Base-by-base conservation (phyloP, 92 coral and sea anemone genomes). In the Metridium senile region DNA sequence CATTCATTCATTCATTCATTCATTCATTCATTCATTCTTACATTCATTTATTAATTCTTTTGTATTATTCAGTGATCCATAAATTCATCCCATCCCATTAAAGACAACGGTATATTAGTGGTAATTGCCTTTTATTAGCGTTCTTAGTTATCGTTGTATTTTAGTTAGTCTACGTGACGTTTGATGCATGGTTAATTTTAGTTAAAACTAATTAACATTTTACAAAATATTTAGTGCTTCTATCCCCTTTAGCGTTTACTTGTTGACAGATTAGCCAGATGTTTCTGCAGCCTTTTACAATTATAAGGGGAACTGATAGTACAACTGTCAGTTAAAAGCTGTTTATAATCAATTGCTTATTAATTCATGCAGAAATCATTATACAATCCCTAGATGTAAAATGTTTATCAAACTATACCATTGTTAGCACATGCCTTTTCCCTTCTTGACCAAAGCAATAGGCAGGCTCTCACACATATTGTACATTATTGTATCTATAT, bases 111-210 rank as follows among this genome's bases (percentile, higher is more conserved):
- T n/a, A n/a, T n/a, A n/a, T n/a, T n/a, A n/a, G n/a, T n/a, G n/a
- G n/a, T n/a, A n/a, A n/a, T n/a, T n/a, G n/a, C n/a, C 17, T 6
- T 59, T 59, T 59, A 59, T 59, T 59, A 8, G 32, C 66, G 9
- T 59, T 13, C 1, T 29, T 54, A 8, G 10, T 8, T 54, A 30
- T 29, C 6, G n/a, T 1, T 31, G 21, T 16, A 28, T 28, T 16
- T 30, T 4, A 63, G 9, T 63, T 13, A 10, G 16, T 63, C 23
- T 63, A 11, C 28, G 17, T 63, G 45, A 63, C 28, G 69, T 63
- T 63, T 63, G 69, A 27, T 63, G 69, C 69, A 63, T 63, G 69
- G 69, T 4, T 63, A 63, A n/a, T n/a, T 30, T 28, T 26, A 20
- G 10, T 7, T 25, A 22, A 63, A 8, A 13, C 20, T 54, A n/a